Evolutionary conservation across 2,113 vertebrate species (phyloP), one percentile per base, ranked within the genome.

Genomic region (Cynoglossus semilaevis): DNA sequence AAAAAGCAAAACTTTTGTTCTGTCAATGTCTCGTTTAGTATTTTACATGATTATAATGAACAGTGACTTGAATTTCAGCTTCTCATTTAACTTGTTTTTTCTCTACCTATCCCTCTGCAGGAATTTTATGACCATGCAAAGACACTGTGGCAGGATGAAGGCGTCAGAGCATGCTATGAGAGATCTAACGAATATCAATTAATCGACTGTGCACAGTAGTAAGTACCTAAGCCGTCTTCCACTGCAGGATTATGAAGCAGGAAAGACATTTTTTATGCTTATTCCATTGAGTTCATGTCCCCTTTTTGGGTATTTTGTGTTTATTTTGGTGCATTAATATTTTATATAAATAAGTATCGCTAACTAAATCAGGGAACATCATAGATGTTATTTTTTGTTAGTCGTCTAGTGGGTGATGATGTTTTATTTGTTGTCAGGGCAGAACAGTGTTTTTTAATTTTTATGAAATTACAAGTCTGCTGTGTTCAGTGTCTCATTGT

Each of bases 191-290:
- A 99, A 77, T 99, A 99, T 88, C 97, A 98, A 73, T 92, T 99
- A 76, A 99, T 99, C 38, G 97, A 99, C 80, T 98, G 97, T 64
- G 97, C 96, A 18, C 96, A 99, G 90, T 98, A 99, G 96, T 99
- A 84, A 99, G 96, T 95, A 64, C 17, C 9, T 11, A 15, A 17
- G 1, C n/a, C 10, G 42, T 43, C 11, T 22, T 34, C 8, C 8
- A 34, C 13, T 49, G 8, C 13, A 29, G 8, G 22, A 49, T 47
- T 1, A 9, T 45, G 17, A 2, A 17, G 9, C 14, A 9, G 15
- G 8, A 43, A 11, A 16, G 44, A 17, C 15, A 45, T 17, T 17
- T 15, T 8, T 9, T 45, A 15, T 45, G 12, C 22, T 6, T 29
- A 29, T 29, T 29, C 22, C 2, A 4, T 29, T 29, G 22, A 29